Evolutionary conservation across 2,888 invertebrate genomes (phyloP), one percentile per base, ranked within the genome.

Genomic region (Cyrtodaria siliqua): DNA sequence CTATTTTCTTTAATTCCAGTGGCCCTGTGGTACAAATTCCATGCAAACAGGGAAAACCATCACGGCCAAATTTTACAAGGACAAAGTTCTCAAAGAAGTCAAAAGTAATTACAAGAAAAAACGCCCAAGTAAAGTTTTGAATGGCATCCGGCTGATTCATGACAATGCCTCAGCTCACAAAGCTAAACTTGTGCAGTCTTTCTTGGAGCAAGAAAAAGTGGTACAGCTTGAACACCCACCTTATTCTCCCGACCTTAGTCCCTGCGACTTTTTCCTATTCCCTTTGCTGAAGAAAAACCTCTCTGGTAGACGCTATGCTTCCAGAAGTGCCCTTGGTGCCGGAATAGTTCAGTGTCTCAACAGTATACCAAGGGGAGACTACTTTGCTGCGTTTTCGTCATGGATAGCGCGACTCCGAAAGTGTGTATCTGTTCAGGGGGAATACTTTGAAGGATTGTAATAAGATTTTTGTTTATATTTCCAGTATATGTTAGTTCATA

Each of bases 111-210:
- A 50, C 12, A 12, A 50, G 20, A 50, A 50, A 20, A 20, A 24
- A 23, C 50, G 50, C 18, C 50, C 18, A 18, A 50, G 50, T 23
- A 50, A 20, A 20, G 59, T 42, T 59, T 59, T 59, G 38, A 44
- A 20, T 24, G 59, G 44, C 12, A 8, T 59, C 16, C 26, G 26
- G 18, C 42, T 59, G 20, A 59, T 59, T n/a, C 59, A 59, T 42
- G 59, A 59, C 23, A 59, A 59, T 42, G 59, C 42, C 16, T 26
- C 59, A 23, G 40, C 42, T 24, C 59, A 59, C 44, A 44, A 59
- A 29, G 2, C 27, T 55, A 26, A 27, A 24, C 3, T 27, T 27
- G 55, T 55, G 3, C 26, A 55, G 27, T 27, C n/a, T n/a, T 55
- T 55, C 55, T n/a, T 55, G 3, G 29, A 55, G 18, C 24, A 23